Evolutionary conservation across 1,140 invertebrate species (phyloP).

Genomic region (Leptopilina boulardi): DNA sequence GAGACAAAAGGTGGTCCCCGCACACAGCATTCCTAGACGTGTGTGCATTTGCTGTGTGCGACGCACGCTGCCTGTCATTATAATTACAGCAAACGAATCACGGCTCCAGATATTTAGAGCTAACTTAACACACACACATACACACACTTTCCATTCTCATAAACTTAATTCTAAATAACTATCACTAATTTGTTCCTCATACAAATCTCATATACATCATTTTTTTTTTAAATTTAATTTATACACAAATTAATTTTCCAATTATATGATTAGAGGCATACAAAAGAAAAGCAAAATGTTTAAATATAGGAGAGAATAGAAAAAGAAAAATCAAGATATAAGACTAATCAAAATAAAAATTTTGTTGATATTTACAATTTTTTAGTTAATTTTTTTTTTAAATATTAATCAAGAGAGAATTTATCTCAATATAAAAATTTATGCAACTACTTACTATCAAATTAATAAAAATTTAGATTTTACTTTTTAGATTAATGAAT

Average conservation of each 20-base stretch:
- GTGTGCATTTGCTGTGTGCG: slow-evolving; percentile 71
- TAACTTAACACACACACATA: slow-evolving; percentile 65
- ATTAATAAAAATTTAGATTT: too few species aligned
- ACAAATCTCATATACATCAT: not conserved
- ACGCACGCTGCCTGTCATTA: slow-evolving; percentile 73
- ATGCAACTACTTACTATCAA: too few species aligned
- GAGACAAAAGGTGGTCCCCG: slow-evolving; percentile 69
- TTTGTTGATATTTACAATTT: too few species aligned
- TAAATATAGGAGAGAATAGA: not conserved
- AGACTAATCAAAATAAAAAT: too few species aligned
- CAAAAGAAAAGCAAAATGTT: not conserved
- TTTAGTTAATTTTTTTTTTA: too few species aligned
- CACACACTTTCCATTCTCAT: slow-evolving; percentile 61
- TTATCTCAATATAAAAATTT: too few species aligned
- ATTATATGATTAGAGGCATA: not conserved
- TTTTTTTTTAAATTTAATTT: not conserved
- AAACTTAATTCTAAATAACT: slow-evolving; percentile 16
- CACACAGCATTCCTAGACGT: slow-evolving; percentile 71
- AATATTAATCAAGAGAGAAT: too few species aligned
- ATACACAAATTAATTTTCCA: not conserved
- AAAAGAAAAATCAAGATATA: not conserved
- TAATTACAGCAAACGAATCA: slow-evolving; percentile 73
- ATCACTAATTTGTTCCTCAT: slow-evolving; percentile 11
- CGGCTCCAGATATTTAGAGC: slow-evolving; percentile 69
- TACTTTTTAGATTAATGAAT: too few species aligned